Evolutionary conservation across 2,797 vertebrate species (phyloP).

Genomic region (Squalus acanthias): DNA sequence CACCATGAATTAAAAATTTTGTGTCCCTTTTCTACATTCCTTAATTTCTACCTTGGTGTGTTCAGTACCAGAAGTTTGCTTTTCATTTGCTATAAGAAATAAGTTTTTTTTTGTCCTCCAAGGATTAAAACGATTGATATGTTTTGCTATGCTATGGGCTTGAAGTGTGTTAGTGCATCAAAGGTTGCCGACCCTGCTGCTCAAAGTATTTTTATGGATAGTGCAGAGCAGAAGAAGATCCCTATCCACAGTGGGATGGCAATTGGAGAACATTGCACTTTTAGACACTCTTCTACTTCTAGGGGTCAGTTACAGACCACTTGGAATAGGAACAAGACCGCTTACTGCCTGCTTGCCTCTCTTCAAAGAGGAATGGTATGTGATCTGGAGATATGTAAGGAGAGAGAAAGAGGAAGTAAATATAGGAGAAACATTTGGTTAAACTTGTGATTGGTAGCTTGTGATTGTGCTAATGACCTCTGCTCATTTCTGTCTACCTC

Average conservation of each 20-base stretch:
- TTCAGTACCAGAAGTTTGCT: background rate
- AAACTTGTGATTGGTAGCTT: background rate
- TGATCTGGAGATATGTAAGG: background rate
- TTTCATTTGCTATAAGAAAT: background rate
- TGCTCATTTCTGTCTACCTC: background rate
- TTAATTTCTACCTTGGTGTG: background rate
- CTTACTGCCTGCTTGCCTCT: background rate
- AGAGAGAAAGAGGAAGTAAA: background rate
- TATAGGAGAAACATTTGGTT: background rate
- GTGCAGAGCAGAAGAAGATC: background rate
- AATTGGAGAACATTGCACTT: background rate
- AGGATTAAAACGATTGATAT: background rate
- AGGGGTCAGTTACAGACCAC: background rate
- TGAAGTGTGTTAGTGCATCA: background rate
- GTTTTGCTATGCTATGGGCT: background rate
- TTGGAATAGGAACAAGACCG: background rate
- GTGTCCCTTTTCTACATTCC: background rate
- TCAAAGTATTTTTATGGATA: background rate
- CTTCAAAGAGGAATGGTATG: background rate
- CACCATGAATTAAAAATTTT: background rate
- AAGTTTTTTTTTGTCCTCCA: background rate
- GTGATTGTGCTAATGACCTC: background rate
- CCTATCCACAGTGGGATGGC: background rate
- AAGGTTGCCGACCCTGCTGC: no score
- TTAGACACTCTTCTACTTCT: background rate